Evolutionary conservation across 2,113 vertebrate species (phyloP), one percentile per base, ranked within the genome.

Genomic region (Cryptotis parvus): DNA sequence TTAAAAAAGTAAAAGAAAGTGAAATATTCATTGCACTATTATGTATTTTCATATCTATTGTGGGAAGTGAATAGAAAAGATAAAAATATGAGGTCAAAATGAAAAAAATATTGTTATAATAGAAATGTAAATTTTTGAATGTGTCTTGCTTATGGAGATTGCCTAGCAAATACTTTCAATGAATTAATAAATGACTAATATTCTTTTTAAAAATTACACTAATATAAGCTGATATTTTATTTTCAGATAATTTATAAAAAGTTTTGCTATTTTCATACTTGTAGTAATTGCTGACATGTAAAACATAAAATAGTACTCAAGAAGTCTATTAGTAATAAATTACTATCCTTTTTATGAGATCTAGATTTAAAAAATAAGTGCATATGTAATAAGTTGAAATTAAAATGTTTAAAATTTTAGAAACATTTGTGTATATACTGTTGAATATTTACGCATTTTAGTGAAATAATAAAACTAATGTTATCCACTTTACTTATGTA

Each of bases 191-290:
- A 58, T 58, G 55, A 58, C 55, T 58, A 6, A 22, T 58, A 27
- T 29, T 76, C 79, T 88, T 74, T 37, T 29, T 26, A 76, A 43
- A 37, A 22, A 37, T 2, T 61, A 9, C 66, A 1, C 27, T 79
- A 58, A 1, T 84, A 88, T 52, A 20, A 6, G 1, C 66, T 73
- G 43, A 65, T 84, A 68, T 24, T 81, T 72, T 84, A 58, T 58
- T 20, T 79, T 45, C 72, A 78, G 35, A 35, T 10, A 39, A 20
- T 63, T 37, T 45, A 3, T 37, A 2, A 4, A 83, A 81, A 80
- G 4, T 1, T 52, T 92, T 75, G 78, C 70, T 81, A 33, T 82
- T 91, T 85, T 41, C 70, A 92, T 8, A 41, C 35, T 65, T 68
- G 52, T 58, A 20, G 22, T 24, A 52, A 20, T 72, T 16, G 55